Evolutionary conservation across 2,888 invertebrate genomes (phyloP), one percentile per base, ranked within the genome.

Genomic region (Hirtodrosophila duncani): DNA sequence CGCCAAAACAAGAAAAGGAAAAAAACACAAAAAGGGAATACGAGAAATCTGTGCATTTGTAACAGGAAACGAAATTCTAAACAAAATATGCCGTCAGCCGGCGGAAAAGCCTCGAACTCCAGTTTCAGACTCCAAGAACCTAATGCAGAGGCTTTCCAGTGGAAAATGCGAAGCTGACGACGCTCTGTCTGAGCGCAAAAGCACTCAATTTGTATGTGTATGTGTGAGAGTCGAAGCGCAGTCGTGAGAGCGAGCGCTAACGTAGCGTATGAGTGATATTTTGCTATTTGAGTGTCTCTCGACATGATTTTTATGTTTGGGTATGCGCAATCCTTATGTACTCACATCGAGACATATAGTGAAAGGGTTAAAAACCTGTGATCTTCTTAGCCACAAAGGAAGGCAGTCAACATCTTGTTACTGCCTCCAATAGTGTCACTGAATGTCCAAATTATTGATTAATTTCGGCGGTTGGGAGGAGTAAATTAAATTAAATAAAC

Each of bases 291-390:
- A 64, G 64, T 8, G 38, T 21, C 44, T 11, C 33, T 24, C 8
- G 7, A 7, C 7, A 3, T 1, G 14, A 29, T 61, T 29, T 30
- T 29, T 39, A 13, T 30, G 27, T 49, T 43, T 16, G 14, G n/a
- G 3, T n/a, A 16, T 39, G 14, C 20, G 38, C 20, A 16, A 16
- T 53, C 36, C 51, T 60, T 63, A 66, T 63, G 46, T 61, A 69
- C 50, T 71, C 63, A 52, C 61, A 52, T 57, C 30, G 34, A 17
- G 36, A 57, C 67, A 64, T 63, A 61, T 66, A 72, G 70, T 74
- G 72, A 74, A 77, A 77, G 74, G 77, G 77, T 74, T 74, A 74
- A 74, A 77, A 74, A 70, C 77, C 77, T 72, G 63, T 68, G 72
- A 77, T 70, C 70, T 66, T 61, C 46, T 45, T 37, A 37, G 36